Evolutionary conservation across 2,888 invertebrate species (phyloP), one percentile per base, ranked within the genome.

Genomic region (Heliconius sara): DNA sequence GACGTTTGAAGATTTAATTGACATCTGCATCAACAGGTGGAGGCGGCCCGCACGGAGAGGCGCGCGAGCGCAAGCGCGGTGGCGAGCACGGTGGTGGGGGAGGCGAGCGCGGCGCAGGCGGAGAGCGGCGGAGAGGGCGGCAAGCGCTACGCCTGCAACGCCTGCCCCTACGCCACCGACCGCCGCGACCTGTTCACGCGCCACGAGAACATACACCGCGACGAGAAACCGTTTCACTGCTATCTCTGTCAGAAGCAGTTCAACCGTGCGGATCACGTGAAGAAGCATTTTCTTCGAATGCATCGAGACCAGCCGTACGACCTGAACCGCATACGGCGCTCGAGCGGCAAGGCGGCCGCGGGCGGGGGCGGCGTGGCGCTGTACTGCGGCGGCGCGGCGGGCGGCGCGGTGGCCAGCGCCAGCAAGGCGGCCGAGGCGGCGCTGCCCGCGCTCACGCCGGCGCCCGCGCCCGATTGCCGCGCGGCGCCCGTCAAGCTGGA

Each of bases 141-240:
- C 86, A 98, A 98, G 92, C 96, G 98, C 57, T 98, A 98, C 93
- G 97, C 97, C 82, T 99, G 99, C 93, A 96, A 96, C 39, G 97
- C 97, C 87, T 99, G 99, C 91, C 98, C 98, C 5, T 99, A 99
- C 91, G 98, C 98, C 47, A 99, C 98, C 22, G 98, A 98, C 92
- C 96, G 99, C 25, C 96, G 98, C 83, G 99, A 99, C 93, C 96
- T 99, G 70, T 98, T 97, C 92, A 98, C 98, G 66, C 96, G 98
- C 60, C 98, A 99, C 91, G 98, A 98, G 93, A 98, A 98, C 91
- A 99, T 98, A 83, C 99, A 99, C 90, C 96, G 98, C 85, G 98
- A 98, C 90, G 98, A 98, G 90, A 98, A 99, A 90, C 98, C 98
- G 10, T 99, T 98, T 90, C 98, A 98, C 89, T 99, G 98, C 91